Percentiles rank a stretch among this genome's conserved stretches.
These are phyloP conservation scores for Pomacea maculata DNA, from an alignment of 1,140 invertebrate species.

Conservation along the genomic window DNA sequence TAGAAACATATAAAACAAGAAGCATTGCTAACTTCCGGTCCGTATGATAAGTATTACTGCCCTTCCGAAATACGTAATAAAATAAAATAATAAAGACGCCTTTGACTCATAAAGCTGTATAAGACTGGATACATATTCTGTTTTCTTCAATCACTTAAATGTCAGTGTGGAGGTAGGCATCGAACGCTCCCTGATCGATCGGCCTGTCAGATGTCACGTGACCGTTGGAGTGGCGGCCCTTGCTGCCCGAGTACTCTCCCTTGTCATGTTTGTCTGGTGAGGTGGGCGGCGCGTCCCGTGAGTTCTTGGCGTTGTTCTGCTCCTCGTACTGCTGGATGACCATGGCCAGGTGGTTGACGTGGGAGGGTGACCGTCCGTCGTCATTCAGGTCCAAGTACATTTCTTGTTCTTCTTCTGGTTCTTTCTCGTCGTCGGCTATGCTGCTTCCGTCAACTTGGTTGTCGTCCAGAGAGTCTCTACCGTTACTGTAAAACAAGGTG, in stretches of 20 bases:
- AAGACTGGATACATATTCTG: no score
- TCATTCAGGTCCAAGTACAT: conserved; percentile 21
- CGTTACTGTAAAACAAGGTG: background rate
- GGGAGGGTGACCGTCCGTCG: background rate
- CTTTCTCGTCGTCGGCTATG: background rate
- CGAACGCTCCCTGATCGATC: conserved; percentile 1
- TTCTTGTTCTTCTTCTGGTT: conserved; percentile 19
- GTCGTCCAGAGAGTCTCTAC: conserved; percentile 11
- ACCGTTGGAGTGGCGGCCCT: background rate
- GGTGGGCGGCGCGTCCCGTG: background rate
- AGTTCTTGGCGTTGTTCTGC: background rate
- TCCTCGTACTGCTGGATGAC: conserved; percentile 15
- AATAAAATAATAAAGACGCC: no score
- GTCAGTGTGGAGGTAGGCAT: background rate
- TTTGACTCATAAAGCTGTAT: no score
- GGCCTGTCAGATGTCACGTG: conserved; percentile 18
- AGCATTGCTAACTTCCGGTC: no score
- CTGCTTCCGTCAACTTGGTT: conserved; percentile 1
- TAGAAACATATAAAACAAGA: no score
- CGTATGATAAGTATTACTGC: no score
- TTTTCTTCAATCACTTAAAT: no score
- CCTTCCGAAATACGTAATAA: no score
- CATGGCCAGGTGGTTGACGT: conserved; percentile 21
- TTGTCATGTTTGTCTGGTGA: background rate
- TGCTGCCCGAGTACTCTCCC: no score